Evolutionary conservation across 2,113 vertebrate genomes (phyloP), one percentile per base, ranked within the genome.

Genomic region (Triplophysa tibetana): DNA sequence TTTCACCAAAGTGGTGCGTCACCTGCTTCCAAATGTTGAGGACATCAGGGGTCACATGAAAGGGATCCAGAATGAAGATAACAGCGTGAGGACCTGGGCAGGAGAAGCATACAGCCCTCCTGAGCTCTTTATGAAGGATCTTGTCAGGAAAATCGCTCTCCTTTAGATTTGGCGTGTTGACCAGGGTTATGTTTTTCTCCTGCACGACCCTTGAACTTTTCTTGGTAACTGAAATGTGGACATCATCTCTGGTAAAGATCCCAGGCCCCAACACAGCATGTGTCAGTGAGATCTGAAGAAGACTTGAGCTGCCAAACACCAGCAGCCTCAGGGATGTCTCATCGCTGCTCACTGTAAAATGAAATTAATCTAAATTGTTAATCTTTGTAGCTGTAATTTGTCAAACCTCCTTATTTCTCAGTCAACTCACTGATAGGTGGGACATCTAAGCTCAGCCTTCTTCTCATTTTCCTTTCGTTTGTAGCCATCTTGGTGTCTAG

Each of bases 81-180:
- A 81, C 5, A 64, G 70, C 75, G 33, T 75, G 79, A 38, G 85
- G 85, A 1, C 83, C 81, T 19, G 83, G 85, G 62, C 78, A 79
- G 43, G 81, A 83, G 58, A 84, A 84, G 74, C 81, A 86, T 24
- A 86, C 66, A 2, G 81, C 80, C 54, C 80, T 78, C 67, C 54
- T 62, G 14, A 86, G 8, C 68, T 85, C 83, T 54, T 48, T 70
- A 62, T 85, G 72, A 23, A 56, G 23, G 4, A 19, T 14, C 23
- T 64, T 45, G 2, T 78, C 63, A 0, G 61, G 23, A n/a, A 81
- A 52, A 14, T 50, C 17, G 38, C 60, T 73, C 11, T 70, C 24
- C 1, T 56, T 67, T 8, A 81, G 52, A 50, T 85, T 83, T 77
- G 83, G 62, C 1, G 43, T 66, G 63, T 78, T 74, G 26, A 75